A percentile compares a stretch with the other conserved stretches of the same genome.
These are phyloP conservation scores for Stomatorhinus walkeri DNA, from an alignment of 2,797 vertebrate genomes.

Conservation along the genomic window DNA sequence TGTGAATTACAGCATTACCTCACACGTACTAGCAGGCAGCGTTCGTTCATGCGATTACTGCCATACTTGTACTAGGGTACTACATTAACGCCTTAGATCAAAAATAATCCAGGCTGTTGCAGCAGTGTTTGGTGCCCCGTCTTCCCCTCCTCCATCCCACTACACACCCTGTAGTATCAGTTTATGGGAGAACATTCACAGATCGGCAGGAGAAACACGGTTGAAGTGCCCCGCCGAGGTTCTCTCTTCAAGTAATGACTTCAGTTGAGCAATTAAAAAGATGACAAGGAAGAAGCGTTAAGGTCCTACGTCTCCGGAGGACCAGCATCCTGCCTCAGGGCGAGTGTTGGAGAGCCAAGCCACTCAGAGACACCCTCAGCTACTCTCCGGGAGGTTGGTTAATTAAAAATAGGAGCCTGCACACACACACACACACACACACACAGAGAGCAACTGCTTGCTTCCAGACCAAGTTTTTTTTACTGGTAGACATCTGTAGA, in stretches of 20 bases:
- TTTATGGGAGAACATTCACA: background rate
- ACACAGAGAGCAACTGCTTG: conserved; percentile 9
- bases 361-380: conserved; percentile 45
- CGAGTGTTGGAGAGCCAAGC: conserved; percentile 15
- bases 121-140: conserved; percentile 25
- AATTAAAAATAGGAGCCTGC: conserved; percentile 39
- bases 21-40: background rate
- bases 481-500: conserved; percentile 29
- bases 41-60: background rate
- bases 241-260: background rate
- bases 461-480: conserved; percentile 18
- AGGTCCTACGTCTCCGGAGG: background rate
- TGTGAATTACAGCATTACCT: background rate
- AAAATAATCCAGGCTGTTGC: conserved; percentile 24
- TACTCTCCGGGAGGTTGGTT: conserved; percentile 46
- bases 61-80: background rate
- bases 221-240: background rate
- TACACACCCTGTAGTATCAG: background rate
- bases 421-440: background rate
- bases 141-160: background rate
- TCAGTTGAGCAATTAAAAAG: conserved; percentile 1
- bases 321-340: background rate
- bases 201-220: background rate
- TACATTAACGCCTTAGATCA: conserved; percentile 28
- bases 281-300: background rate